A percentile compares a stretch with the other conserved stretches of the same genome.
Conservation (phyloP, 2,888 invertebrate species). For the Hirtodrosophila confusa region DNA sequence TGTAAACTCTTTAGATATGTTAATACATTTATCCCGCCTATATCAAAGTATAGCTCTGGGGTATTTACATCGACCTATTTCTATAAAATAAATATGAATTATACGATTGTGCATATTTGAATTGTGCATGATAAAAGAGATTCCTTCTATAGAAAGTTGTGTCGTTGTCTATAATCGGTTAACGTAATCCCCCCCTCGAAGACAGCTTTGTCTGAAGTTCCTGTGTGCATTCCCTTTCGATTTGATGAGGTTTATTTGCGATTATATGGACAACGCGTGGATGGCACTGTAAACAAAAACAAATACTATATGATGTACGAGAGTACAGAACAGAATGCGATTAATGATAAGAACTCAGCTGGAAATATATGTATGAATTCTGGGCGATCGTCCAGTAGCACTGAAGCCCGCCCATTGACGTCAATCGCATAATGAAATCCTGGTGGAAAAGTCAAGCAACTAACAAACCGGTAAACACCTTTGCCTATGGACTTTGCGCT, state of each 20-base stretch:
- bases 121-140: too few relatives aligned
- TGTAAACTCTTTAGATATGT: too few relatives aligned
- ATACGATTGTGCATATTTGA: too few relatives aligned
- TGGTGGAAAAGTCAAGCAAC: conserved; percentile 67
- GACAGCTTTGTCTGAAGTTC: too few relatives aligned
- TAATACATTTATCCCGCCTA: too few relatives aligned
- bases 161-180: too few relatives aligned
- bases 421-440: conserved; percentile 63
- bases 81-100: too few relatives aligned
- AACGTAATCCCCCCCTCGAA: too few relatives aligned
- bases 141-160: too few relatives aligned
- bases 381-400: conserved; percentile 21
- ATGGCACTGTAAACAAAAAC: conserved; percentile 19
- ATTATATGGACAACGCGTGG: conserved; percentile 1
- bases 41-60: too few relatives aligned
- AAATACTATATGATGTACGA: conserved; percentile 11
- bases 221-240: too few relatives aligned
- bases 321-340: conserved; percentile 12
- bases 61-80: too few relatives aligned
- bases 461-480: conserved; percentile 69
- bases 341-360: conserved; percentile 48
- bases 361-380: conserved; percentile 14
- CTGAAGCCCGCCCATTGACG: conserved; percentile 54
- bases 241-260: not conserved
- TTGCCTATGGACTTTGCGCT: conserved; percentile 62